Evolutionary conservation across 2,888 invertebrate genomes (phyloP).

Genomic region (Hymenopus coronatus): DNA sequence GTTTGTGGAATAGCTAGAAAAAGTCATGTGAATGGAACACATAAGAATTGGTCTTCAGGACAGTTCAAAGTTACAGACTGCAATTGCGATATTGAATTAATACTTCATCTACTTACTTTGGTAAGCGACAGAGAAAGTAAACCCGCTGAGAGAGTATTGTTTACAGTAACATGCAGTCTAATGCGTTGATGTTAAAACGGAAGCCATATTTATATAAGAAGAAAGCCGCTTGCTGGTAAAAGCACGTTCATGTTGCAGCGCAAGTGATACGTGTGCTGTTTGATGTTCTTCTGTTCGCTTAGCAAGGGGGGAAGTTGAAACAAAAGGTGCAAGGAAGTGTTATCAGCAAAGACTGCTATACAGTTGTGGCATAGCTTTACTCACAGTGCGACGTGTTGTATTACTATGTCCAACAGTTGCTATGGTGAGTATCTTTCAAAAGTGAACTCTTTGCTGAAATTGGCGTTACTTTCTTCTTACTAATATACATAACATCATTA

Average conservation of each 20-base stretch:
- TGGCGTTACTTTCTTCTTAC: too few relatives aligned
- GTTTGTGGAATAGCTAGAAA: too few relatives aligned
- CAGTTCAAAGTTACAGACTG: too few relatives aligned
- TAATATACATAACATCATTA: too few relatives aligned
- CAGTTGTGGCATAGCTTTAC: background rate
- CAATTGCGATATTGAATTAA: too few relatives aligned
- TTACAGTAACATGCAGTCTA: too few relatives aligned
- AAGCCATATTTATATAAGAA: background rate
- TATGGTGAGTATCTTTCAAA: background rate
- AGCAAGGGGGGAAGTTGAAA: background rate
- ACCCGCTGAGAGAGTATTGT: too few relatives aligned
- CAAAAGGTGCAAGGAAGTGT: background rate
- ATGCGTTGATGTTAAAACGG: background rate
- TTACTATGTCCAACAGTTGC: background rate
- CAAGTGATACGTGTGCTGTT: background rate
- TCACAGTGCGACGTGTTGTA: background rate
- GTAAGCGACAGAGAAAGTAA: too few relatives aligned
- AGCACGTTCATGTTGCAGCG: background rate
- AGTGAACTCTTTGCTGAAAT: too few relatives aligned
- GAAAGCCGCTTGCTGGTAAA: background rate
- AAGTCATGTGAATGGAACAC: too few relatives aligned
- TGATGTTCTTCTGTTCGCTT: background rate
- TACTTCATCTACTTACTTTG: too few relatives aligned
- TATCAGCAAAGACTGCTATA: background rate
- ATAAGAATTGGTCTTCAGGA: too few relatives aligned